Percentiles rank a stretch among this genome's conserved stretches.
These are phyloP conservation scores for Pseudomyrmex pallidus DNA, from an alignment of 1,140 invertebrate genomes.

Conservation along the genomic window DNA sequence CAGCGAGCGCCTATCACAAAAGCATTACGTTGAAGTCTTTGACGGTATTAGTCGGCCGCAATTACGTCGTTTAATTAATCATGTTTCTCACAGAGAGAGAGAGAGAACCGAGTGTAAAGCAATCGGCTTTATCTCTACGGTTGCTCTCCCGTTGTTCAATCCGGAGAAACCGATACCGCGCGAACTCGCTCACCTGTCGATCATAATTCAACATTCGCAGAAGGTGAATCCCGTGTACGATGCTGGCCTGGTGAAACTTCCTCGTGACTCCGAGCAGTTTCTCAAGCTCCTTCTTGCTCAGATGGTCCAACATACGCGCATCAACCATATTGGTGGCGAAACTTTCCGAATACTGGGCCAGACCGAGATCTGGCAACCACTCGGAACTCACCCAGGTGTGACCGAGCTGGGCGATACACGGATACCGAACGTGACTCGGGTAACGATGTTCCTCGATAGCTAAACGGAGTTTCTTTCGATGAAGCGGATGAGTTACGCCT, in stretches of 20 bases:
- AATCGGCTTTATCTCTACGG: not conserved
- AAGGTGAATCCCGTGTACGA: conserved; percentile 96
- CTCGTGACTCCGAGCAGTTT: conserved; percentile 95
- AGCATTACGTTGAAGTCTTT: conserved; percentile 26
- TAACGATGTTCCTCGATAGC: conserved; percentile 96
- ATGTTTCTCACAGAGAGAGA: not conserved
- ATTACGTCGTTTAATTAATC: conserved; percentile 23
- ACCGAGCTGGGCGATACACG: conserved; percentile 93
- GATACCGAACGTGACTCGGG: conserved; percentile 93
- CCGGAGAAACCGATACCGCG: too few species aligned
- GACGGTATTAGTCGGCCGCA: not conserved
- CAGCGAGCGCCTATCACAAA: too few species aligned
- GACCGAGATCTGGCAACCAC: conserved; percentile 95
- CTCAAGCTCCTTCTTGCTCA: conserved; percentile 97
- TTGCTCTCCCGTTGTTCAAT: not conserved
- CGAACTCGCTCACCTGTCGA: conserved; percentile 89
- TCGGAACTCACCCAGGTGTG: conserved; percentile 97
- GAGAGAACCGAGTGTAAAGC: conserved; percentile 1
- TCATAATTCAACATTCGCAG: conserved; percentile 96
- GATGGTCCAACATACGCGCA: conserved; percentile 95
- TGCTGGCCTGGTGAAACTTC: conserved; percentile 97
- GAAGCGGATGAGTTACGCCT: conserved; percentile 95
- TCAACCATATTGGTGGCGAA: conserved; percentile 96
- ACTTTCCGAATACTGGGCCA: conserved; percentile 94
- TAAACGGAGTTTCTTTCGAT: conserved; percentile 95